phyloP scores from a whole-genome alignment of 2,113 vertebrate species.

The Mus pahari region DNA sequence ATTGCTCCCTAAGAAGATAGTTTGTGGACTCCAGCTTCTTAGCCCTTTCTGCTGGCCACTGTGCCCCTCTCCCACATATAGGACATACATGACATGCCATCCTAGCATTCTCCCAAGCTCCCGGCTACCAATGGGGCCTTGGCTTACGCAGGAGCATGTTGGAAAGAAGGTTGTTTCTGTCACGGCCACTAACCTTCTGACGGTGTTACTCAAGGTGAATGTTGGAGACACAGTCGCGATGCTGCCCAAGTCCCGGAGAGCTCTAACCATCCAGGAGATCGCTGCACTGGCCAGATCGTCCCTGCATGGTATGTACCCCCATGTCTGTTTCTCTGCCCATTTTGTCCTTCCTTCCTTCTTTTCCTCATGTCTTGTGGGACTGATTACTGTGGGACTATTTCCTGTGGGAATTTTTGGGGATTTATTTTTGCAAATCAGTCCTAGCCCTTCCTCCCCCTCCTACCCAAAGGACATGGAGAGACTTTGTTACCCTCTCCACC shows the following conservation, averaged over 20 bases:
- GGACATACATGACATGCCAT: not conserved
- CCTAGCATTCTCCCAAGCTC: not conserved
- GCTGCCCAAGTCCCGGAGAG: conserved; percentile 98
- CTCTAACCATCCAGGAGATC: conserved; percentile 98
- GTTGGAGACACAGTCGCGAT: conserved; percentile 97
- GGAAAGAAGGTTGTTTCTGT: not conserved
- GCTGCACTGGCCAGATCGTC: conserved; percentile 97
- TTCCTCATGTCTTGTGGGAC: not conserved
- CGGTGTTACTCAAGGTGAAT: conserved; percentile 91
- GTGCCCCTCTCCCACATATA: too few relatives aligned
- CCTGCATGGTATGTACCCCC: conserved; percentile 90
- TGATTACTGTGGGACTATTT: conserved; percentile 40
- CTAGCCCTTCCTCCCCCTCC: not conserved
- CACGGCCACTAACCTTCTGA: conserved; percentile 39
- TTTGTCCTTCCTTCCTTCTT: not conserved
- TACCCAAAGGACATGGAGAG: not conserved
- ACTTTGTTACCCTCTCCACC: not conserved
- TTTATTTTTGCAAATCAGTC: not conserved
- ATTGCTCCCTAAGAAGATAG: not conserved
- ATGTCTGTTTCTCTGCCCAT: not conserved
- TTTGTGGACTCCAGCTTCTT: not conserved
- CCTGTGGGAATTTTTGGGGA: not conserved
- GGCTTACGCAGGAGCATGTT: not conserved
- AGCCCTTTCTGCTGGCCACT: not conserved
- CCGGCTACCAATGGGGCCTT: not conserved